Conservation (phyloP, 2,888 invertebrate species). For the Anodontia alba region DNA sequence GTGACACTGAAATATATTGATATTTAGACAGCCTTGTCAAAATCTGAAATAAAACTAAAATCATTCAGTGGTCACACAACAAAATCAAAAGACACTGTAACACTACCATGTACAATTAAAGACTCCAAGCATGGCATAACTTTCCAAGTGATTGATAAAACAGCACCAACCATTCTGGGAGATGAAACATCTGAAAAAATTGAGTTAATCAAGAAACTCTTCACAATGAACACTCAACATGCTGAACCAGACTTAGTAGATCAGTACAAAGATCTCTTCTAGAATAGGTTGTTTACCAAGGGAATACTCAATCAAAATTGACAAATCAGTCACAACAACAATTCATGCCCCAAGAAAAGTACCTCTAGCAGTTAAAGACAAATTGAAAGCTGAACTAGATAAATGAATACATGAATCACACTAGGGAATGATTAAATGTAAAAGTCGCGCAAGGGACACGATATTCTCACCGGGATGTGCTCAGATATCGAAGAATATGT, state of each 20-base stretch:
- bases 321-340: conserved; percentile 36
- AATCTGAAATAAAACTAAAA: not conserved
- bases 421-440: too few species aligned
- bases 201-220: conserved; percentile 20
- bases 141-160: conserved; percentile 31
- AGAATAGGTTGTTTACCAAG: not conserved
- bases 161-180: conserved; percentile 25
- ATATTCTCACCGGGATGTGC: too few species aligned
- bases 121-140: conserved; percentile 10
- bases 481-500: too few species aligned
- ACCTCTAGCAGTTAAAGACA: not conserved
- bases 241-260: not conserved
- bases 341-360: conserved; percentile 32
- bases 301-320: conserved; percentile 8
- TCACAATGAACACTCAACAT: not conserved
- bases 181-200: conserved; percentile 29
- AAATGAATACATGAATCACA: too few species aligned
- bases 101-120: conserved; percentile 10
- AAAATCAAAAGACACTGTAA: not conserved
- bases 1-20: not conserved
- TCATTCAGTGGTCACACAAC: conserved; percentile 31
- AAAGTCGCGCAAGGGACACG: too few species aligned
- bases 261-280: not conserved
- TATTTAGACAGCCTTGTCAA: not conserved
- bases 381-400: not conserved